Base-by-base conservation (phyloP, 2,888 invertebrate genomes). In the Eudasyphora cyanicolor region DNA sequence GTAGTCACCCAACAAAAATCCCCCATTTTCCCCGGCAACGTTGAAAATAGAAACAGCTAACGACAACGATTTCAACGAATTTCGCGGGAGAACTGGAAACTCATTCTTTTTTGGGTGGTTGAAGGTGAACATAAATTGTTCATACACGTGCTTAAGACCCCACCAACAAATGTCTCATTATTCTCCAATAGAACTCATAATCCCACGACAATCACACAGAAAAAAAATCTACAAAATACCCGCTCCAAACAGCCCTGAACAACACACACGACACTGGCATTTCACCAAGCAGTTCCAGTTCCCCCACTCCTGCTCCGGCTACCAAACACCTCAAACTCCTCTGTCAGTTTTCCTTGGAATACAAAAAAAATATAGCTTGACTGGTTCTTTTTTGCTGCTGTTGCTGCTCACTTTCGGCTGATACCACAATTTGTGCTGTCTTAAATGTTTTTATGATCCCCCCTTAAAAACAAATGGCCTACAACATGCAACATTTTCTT, bases 151-250 rank as follows among this genome's bases (percentile, higher is more conserved):
- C 83, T 84, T 71, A 78, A 80, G 75, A 19, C 21, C 21, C 27
- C 69, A 27, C 19, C 54, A 84, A 78, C 42, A 84, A 80, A 84
- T 78, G 81, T 78, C 81, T 84, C 83, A 81, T 84, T 81, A 81
- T 76, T 57, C n/a, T 75, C 38, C 38, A 35, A 64, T 54, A 21
- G 54, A 49, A 14, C 49, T 6, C 19, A 49, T 4, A 3, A 35
- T 6, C 6, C 35, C 8, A 35, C 7, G 54, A 54, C 54, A 54
- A 24, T 1, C 54, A 35, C 35, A 38, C 38, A 8, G 14, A 38
- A 38, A 38, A 38, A 3, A 6, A 38, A 38, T 6, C 2, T 38
- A 1, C 12, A 38, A 8, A 38, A 38, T 38, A 12, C 38, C 8
- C 14, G 38, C 2, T 38, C n/a, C n/a, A n/a, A n/a, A 38, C 10